Base-by-base conservation (phyloP, 2,888 invertebrate genomes). In the Stenchaetothrips biformis region DNA sequence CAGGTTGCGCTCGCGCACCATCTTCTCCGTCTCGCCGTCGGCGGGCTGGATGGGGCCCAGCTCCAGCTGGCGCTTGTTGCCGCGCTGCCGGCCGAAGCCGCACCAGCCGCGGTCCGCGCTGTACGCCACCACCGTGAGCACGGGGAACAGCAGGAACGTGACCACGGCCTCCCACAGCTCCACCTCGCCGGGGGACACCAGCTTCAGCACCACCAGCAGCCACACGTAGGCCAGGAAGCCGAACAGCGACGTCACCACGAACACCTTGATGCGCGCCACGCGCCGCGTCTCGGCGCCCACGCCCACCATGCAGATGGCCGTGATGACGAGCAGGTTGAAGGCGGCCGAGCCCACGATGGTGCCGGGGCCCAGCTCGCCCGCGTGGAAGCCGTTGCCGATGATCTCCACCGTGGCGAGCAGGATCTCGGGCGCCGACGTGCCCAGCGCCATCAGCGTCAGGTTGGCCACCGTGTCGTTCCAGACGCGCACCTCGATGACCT, bases 381-480 rank as follows among this genome's bases (percentile, higher is more conserved):
- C 97, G 86, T 97, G 90, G 86, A 98, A 99, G 86, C 95, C 92
- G 87, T 96, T 96, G 67, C 97, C 98, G 87, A 95, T 95, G 86
- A 99, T 97, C 89, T 99, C 99, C 86, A 99, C 98, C 84, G 99
- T 95, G 18, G 99, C 98, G 79, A 99, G 89, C 48, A 99, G 89
- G 86, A 99, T 99, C 88, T 99, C 99, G 0, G 99, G 99, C 6
- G 99, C 99, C 84, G 98, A 98, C 47, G 98, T 98, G 3, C 99
- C 99, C 81, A 99, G 88, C 21, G 99, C 99, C 99, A 99, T 99
- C 80, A 99, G 90, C 8, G 99, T 99, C 84, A 99, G 89, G 88
- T 99, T 99, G 83, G 99, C 99, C 79, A 99, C 99, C 7, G 99
- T 99, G 87, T 99, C 99, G 88, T 99, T 99, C 99, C 99, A 99